A percentile compares a stretch with the other conserved stretches of the same genome.
phyloP scores from a whole-genome alignment of 1,140 invertebrate species.

The Musca domestica region DNA sequence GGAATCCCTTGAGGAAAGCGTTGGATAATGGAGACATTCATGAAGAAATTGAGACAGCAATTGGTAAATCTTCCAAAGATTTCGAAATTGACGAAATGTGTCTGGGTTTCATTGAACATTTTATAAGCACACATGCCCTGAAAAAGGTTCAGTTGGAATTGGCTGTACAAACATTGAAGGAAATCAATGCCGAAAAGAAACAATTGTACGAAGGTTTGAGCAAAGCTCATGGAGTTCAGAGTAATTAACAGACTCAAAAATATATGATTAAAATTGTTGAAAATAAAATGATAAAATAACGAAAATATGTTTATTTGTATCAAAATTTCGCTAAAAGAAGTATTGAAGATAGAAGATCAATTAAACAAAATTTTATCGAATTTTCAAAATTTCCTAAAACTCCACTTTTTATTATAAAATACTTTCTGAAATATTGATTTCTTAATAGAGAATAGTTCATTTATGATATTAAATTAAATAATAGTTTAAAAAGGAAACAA shows the following conservation, averaged over 20 bases:
- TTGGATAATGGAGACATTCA: constrained; percentile 25
- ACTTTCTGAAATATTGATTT: too few relatives aligned
- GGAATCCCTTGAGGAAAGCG: constrained; percentile 6
- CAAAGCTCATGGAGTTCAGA: constrained; percentile 61
- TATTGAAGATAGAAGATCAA: too few relatives aligned
- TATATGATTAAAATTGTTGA: not conserved
- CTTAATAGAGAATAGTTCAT: too few relatives aligned
- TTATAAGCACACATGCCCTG: constrained; percentile 60
- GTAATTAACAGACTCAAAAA: not conserved
- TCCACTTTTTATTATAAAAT: too few relatives aligned
- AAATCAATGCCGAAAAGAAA: constrained; percentile 59
- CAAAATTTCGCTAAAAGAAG: too few relatives aligned
- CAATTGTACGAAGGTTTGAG: constrained; percentile 62
- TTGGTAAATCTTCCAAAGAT: constrained; percentile 47
- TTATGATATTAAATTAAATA: too few relatives aligned
- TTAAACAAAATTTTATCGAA: too few relatives aligned
- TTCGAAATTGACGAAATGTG: constrained; percentile 54
- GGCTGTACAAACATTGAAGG: constrained; percentile 64
- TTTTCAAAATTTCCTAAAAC: too few relatives aligned
- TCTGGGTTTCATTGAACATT: constrained; percentile 61
- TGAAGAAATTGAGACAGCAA: constrained; percentile 43
- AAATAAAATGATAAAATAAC: constrained; percentile 2
- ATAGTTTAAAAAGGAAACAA: too few relatives aligned
- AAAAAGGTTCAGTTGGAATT: constrained; percentile 64
- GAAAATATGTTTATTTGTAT: too few relatives aligned